Base-by-base conservation (phyloP, 2,888 invertebrate species). In the Eucera pruinosa region DNA sequence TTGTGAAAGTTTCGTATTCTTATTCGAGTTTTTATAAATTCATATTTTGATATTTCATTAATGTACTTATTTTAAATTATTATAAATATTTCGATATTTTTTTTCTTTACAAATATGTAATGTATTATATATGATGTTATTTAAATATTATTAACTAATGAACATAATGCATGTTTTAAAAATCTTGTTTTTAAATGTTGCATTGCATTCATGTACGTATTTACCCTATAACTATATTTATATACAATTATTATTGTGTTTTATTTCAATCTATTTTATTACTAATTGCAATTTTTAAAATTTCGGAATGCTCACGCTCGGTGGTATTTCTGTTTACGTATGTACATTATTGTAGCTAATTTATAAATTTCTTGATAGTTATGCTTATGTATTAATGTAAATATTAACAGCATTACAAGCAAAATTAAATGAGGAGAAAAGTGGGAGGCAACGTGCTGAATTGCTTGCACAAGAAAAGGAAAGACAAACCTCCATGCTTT, bases 401-500 rank as follows among this genome's bases (percentile, higher is more conserved):
- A 69, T 74, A 43, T 69, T 75, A 78, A 82, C 93, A 97, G 98
- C 97, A 73, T 94, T 99, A 86, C 98, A 98, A 94, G 95, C 95
- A 47, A 98, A 98, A 93, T 93, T 98, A 75, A 97, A 97, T 87
- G 97, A 98, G 91, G 98, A 99, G 93, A 98, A 97, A 91, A 94
- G 95, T 65, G 96, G 96, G 4, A 94, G 98, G 58, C 97, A 97
- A 90, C 96, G 97, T 85, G 96, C 97, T 0, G 98, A 99, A 91
- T 94, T 97, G 55, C 95, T 95, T 75, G 96, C 96, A 18, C 97
- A 99, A 93, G 98, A 98, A 91, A 97, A 97, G 88, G 98, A 99
- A 91, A 94, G 98, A 0, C 97, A 98, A 92, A 96, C 98, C 91
- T 98, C 97, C 13, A 98, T 98, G 97, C 94, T 98, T 39, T 96